Conservation (phyloP, 1,140 invertebrate genomes). For the Drosophila bocki region DNA sequence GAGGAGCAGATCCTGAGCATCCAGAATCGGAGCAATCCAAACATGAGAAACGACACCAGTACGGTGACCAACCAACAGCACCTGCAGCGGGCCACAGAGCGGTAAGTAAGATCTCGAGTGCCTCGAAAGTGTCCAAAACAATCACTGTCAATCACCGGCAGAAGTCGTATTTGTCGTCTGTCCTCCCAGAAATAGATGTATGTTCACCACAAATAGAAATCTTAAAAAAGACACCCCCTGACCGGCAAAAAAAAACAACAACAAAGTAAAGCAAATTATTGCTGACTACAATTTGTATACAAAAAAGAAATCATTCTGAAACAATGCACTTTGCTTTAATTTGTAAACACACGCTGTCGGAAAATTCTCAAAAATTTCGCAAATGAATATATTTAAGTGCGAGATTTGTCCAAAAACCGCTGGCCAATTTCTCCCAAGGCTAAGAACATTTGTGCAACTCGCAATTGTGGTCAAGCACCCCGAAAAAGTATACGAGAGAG, state of each 20-base stretch:
- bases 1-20: slow-evolving; percentile 71
- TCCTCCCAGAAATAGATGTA: slow-evolving; percentile 32
- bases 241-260: background rate
- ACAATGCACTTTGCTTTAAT: slow-evolving; percentile 30
- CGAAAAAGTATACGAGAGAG: slow-evolving; percentile 16
- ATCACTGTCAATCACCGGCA: slow-evolving; percentile 51
- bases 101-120: slow-evolving; percentile 51
- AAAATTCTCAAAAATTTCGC: slow-evolving; percentile 12
- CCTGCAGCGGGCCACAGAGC: slow-evolving; percentile 46
- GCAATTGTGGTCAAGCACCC: slow-evolving; percentile 64
- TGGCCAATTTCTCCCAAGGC: slow-evolving; percentile 57
- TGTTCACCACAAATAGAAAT: slow-evolving; percentile 33
- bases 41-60: slow-evolving; percentile 41
- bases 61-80: slow-evolving; percentile 28
- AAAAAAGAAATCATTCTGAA: slow-evolving; percentile 1
- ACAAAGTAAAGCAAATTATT: slow-evolving; percentile 3
- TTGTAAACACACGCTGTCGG: slow-evolving; percentile 28
- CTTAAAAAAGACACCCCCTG: slow-evolving; percentile 19
- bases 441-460: slow-evolving; percentile 63
- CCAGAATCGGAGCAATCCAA: slow-evolving; percentile 54
- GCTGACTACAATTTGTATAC: slow-evolving; percentile 25
- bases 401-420: slow-evolving; percentile 44
- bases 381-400: slow-evolving; percentile 20
- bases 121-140: slow-evolving; percentile 8
- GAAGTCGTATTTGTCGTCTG: background rate